Evolutionary conservation across 2,797 vertebrate genomes (phyloP).

Genomic region (Ceryle rudis): DNA sequence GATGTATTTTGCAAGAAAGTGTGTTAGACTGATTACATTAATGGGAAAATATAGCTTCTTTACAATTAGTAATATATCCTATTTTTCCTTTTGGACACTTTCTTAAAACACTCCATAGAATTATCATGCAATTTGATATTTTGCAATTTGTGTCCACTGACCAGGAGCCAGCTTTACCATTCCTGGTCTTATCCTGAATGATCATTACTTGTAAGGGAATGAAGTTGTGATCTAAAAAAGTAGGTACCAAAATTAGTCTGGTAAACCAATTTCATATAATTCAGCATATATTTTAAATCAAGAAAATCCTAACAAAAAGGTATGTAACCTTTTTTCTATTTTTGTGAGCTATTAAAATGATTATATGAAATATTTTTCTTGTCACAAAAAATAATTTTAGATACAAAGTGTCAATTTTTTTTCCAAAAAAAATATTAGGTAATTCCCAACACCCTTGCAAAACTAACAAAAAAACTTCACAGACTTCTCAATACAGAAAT

Average conservation of each 20-base stretch:
- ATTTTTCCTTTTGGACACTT: background rate
- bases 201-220: background rate
- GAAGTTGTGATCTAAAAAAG: background rate
- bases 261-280: background rate
- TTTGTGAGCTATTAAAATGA: background rate
- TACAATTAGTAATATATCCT: background rate
- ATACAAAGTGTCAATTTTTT: background rate
- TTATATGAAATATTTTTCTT: background rate
- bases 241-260: background rate
- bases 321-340: background rate
- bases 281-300: background rate
- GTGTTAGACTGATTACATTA: background rate
- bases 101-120: background rate
- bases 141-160: background rate
- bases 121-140: background rate
- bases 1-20: background rate
- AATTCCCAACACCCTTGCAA: background rate
- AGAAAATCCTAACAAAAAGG: background rate
- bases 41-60: background rate
- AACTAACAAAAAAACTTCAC: background rate
- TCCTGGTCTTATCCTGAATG: background rate
- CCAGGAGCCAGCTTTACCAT: background rate
- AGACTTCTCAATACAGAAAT: background rate
- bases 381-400: background rate
- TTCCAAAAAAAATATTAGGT: fast-evolving